phyloP scores from a whole-genome alignment of 2,113 vertebrate genomes.

The Caloenas nicobarica region DNA sequence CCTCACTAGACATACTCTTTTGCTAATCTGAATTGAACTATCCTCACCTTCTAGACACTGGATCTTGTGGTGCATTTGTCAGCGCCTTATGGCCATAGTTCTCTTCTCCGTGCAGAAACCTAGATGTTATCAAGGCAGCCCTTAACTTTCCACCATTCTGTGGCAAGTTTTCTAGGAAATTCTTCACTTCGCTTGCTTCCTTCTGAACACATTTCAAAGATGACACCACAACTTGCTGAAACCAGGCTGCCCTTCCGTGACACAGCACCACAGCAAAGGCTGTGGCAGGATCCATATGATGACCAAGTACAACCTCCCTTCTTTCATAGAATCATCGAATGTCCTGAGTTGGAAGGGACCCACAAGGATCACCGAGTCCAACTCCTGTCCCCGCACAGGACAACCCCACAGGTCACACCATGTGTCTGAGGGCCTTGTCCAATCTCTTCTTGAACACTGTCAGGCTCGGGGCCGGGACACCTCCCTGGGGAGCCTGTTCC shows the following conservation, averaged over 20 bases:
- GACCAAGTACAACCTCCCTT: neutral
- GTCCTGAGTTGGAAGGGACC: too few species aligned
- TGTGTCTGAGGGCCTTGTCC: too few species aligned
- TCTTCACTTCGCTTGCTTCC: neutral
- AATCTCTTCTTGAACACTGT: too few species aligned
- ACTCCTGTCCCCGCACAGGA: too few species aligned
- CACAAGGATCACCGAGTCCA: too few species aligned
- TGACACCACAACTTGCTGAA: neutral
- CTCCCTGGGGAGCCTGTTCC: too few species aligned
- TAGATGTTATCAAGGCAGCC: fast-evolving
- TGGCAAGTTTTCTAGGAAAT: neutral
- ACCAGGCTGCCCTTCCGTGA: neutral
- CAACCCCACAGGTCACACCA: too few species aligned
- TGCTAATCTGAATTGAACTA: neutral
- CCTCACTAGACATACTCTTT: fast-evolving
- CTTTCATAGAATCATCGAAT: too few species aligned
- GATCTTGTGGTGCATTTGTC: neutral
- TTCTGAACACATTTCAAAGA: neutral
- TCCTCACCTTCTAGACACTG: neutral
- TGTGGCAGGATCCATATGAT: fast-evolving
- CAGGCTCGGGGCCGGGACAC: too few species aligned
- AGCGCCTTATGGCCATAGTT: neutral
- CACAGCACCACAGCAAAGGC: neutral
- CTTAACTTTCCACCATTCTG: neutral
- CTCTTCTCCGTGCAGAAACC: neutral